Percentiles rank a stretch among this genome's conserved stretches.
These are phyloP conservation scores for Dasyornis broadbenti DNA, from an alignment of 2,113 vertebrate genomes.

Conservation along the genomic window DNA sequence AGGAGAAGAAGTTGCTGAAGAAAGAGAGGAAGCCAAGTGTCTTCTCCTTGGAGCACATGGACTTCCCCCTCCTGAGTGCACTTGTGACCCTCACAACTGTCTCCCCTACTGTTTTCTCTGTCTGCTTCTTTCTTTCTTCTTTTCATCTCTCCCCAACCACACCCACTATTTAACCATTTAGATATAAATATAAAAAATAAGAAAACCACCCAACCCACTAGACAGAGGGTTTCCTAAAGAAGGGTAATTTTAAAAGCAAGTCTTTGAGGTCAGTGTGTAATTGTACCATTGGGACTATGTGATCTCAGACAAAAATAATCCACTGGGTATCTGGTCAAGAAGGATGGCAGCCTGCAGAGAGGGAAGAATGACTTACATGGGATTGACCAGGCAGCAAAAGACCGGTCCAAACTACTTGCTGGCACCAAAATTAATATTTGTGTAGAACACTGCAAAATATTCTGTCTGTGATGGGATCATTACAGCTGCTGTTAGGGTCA, in stretches of 20 bases:
- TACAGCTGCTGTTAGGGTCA: neutral
- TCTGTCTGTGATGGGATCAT: neutral
- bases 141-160: constrained; percentile 51
- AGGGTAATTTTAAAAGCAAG: constrained; percentile 79
- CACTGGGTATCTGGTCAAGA: constrained; percentile 67
- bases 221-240: constrained; percentile 78
- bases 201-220: constrained; percentile 71
- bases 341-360: constrained; percentile 40
- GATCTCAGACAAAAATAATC: constrained; percentile 78
- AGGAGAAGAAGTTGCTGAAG: neutral
- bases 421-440: neutral
- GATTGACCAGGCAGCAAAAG: constrained; percentile 15
- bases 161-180: constrained; percentile 79
- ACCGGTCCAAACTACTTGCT: neutral
- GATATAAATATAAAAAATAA: constrained; percentile 70
- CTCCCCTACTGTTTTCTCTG: constrained; percentile 10
- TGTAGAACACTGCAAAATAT: neutral
- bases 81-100: neutral
- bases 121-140: constrained; percentile 49
- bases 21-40: neutral
- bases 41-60: neutral
- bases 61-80: neutral
- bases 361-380: constrained; percentile 11
- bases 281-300: constrained; percentile 71
- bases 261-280: constrained; percentile 78